Base-by-base conservation (phyloP, 2,888 invertebrate species). In the Piscicola geometra region DNA sequence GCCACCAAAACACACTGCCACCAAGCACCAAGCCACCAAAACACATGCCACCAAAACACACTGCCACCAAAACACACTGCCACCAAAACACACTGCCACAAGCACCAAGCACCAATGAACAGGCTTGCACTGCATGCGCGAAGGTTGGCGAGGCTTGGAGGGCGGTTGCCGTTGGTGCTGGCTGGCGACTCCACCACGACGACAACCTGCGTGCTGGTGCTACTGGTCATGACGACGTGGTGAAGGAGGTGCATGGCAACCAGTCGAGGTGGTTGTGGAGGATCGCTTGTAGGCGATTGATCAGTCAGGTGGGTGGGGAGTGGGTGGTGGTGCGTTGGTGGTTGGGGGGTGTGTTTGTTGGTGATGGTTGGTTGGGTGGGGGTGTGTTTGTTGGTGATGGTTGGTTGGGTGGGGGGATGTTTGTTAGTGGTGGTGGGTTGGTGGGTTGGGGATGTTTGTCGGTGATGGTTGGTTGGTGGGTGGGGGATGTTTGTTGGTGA, bases 61-160 rank as follows among this genome's bases (percentile, higher is more conserved):
- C n/a, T n/a, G n/a, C n/a, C n/a, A n/a, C n/a, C n/a, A n/a, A n/a
- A n/a, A n/a, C n/a, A n/a, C n/a, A n/a, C n/a, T n/a, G n/a, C n/a
- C n/a, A n/a, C n/a, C n/a, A 50, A 50, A 15, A 50, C 15, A 50
- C 15, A 50, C n/a, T 50, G 15, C n/a, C n/a, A 18, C 15, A 50
- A n/a, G n/a, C n/a, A n/a, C n/a, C n/a, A n/a, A n/a, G n/a, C n/a
- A n/a, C n/a, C n/a, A n/a, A n/a, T n/a, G n/a, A n/a, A 0, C 78
- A 86, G 85, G 95, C 94, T 0, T 90, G 94, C 83, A 89, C 91
- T 78, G 85, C 94, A 50, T 93, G 94, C 82, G 89, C 90, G 67
- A 91, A 90, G 82, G 92, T 91, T 81, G 96, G 96, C 0, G 94
- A 96, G 85, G 90, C 92, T 0, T 95, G 95, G 95, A 88, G 93